phyloP scores from a whole-genome alignment of 2,797 vertebrate genomes.

The Enoplosus armatus region DNA sequence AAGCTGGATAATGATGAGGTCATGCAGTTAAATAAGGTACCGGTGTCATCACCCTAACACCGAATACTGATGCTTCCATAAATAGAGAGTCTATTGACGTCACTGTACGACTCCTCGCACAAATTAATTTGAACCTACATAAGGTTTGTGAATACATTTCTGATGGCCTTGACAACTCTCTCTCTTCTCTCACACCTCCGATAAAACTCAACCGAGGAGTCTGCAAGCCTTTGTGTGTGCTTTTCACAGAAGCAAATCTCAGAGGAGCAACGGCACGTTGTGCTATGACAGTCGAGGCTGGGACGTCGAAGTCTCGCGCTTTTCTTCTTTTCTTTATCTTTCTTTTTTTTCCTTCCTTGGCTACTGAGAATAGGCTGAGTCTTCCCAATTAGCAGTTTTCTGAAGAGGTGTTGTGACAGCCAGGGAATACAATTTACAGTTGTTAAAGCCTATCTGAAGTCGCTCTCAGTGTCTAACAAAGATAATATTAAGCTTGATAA shows the following conservation, averaged over 20 bases:
- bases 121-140: slow-evolving; percentile 71
- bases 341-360: slow-evolving; percentile 50
- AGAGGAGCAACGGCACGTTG: slow-evolving; percentile 68
- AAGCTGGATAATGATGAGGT: slow-evolving; percentile 64
- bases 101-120: slow-evolving; percentile 51
- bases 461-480: slow-evolving; percentile 54
- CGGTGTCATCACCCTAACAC: slow-evolving; percentile 51
- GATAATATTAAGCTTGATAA: slow-evolving; percentile 63
- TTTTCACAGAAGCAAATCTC: slow-evolving; percentile 78
- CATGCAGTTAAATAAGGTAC: slow-evolving; percentile 62
- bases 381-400: slow-evolving; percentile 80
- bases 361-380: slow-evolving; percentile 73
- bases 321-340: slow-evolving; percentile 62
- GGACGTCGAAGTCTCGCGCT: slow-evolving; percentile 73
- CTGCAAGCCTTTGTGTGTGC: slow-evolving; percentile 76
- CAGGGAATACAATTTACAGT: slow-evolving; percentile 79
- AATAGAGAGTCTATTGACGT: slow-evolving; percentile 73
- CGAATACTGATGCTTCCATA: slow-evolving; percentile 65
- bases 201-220: slow-evolving; percentile 68
- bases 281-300: slow-evolving; percentile 74
- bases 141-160: slow-evolving; percentile 66
- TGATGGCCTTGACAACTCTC: slow-evolving; percentile 76
- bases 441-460: slow-evolving; percentile 71
- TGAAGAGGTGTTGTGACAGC: slow-evolving; percentile 78
- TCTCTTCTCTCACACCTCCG: slow-evolving; percentile 72